Evolutionary conservation across 2,113 vertebrate genomes (phyloP).

Genomic region (Henicopernis longicauda): DNA sequence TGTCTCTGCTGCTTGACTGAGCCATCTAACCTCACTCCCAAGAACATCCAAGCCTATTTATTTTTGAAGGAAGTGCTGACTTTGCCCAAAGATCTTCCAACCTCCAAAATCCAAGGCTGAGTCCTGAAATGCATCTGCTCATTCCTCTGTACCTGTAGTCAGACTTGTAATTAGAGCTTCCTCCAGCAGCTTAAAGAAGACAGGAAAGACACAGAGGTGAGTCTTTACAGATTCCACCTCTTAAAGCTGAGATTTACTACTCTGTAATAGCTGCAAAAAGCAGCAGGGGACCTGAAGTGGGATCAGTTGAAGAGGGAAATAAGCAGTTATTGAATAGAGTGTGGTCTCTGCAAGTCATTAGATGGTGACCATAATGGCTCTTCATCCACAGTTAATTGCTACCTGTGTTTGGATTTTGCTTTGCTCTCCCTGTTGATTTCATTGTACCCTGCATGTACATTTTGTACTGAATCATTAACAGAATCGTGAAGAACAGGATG

Average conservation of each 20-base stretch:
- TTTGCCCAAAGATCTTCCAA: neutral
- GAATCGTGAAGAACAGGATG: neutral
- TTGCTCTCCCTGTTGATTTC: neutral
- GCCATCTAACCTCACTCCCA: neutral
- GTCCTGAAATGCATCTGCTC: slow-evolving; percentile 37
- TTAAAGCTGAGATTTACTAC: slow-evolving; percentile 43
- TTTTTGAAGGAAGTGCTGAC: neutral
- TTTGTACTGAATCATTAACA: neutral
- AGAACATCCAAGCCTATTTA: neutral
- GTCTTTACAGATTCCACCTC: slow-evolving; percentile 27
- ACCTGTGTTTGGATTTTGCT: slow-evolving; percentile 13
- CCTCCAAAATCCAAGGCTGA: neutral
- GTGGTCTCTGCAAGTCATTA: slow-evolving; percentile 25
- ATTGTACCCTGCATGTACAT: neutral
- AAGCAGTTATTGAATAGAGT: slow-evolving; percentile 38
- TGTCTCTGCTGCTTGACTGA: neutral
- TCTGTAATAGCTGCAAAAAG: slow-evolving; percentile 56
- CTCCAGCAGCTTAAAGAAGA: slow-evolving; percentile 50
- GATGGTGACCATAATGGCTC: slow-evolving; percentile 38
- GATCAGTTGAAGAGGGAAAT: slow-evolving; percentile 38
- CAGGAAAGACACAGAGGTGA: slow-evolving; percentile 44
- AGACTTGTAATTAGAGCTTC: slow-evolving; percentile 45
- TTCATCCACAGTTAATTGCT: slow-evolving; percentile 59
- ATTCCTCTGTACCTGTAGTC: slow-evolving; percentile 33
- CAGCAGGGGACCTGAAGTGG: neutral